Evolutionary conservation across 2,888 invertebrate species (phyloP).

Genomic region (Ecliptopera silaceata): DNA sequence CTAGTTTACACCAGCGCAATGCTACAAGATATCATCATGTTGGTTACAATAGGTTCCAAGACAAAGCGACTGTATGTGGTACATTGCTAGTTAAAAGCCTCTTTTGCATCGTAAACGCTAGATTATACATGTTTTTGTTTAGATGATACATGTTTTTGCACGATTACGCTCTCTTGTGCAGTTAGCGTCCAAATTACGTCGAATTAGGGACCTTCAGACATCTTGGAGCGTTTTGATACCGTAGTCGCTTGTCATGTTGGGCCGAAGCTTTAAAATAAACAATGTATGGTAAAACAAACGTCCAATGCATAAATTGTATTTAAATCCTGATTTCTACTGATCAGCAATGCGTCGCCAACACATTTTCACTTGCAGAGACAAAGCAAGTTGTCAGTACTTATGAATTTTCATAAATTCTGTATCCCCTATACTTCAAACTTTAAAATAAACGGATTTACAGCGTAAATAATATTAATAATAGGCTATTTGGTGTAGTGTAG

Average conservation of each 20-base stretch:
- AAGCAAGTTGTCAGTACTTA: slow-evolving; percentile 36
- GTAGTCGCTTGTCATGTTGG: neutral
- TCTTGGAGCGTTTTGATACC: neutral
- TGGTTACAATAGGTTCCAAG: too few species aligned
- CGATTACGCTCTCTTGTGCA: too few species aligned
- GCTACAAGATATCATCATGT: too few species aligned
- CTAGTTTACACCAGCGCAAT: slow-evolving; percentile 1
- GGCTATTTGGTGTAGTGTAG: neutral
- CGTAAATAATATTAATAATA: neutral
- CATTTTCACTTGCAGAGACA: slow-evolving; percentile 68
- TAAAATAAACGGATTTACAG: slow-evolving; percentile 10
- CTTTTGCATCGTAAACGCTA: too few species aligned
- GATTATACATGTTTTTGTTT: too few species aligned
- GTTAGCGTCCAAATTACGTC: too few species aligned
- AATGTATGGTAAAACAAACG: slow-evolving; percentile 50
- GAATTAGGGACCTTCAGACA: too few species aligned
- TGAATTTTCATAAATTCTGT: slow-evolving; percentile 23
- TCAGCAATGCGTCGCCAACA: slow-evolving; percentile 62
- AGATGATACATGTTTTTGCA: too few species aligned
- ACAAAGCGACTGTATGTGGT: too few species aligned
- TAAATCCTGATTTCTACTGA: slow-evolving; percentile 77
- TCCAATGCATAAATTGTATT: slow-evolving; percentile 64
- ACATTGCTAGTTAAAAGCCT: too few species aligned
- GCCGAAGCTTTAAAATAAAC: slow-evolving; percentile 31
- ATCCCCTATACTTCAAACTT: slow-evolving; percentile 16